phyloP scores from a whole-genome alignment of 1,140 invertebrate species.

The Stegodyphus dumicola region DNA sequence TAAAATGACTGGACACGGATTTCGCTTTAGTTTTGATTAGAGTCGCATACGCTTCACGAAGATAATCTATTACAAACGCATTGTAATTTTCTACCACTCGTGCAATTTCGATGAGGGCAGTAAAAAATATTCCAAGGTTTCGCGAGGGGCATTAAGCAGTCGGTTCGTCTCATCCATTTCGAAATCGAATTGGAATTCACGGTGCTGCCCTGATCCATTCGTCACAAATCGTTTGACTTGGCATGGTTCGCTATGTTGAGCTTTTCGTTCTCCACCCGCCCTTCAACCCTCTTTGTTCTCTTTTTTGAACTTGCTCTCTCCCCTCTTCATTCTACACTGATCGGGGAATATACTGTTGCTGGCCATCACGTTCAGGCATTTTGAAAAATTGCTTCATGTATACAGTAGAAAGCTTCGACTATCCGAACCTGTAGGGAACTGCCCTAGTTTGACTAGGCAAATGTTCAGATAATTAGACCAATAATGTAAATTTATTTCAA shows the following conservation, averaged over 20 bases:
- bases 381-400: too few relatives aligned
- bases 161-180: slow-evolving; percentile 20
- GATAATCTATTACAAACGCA: slow-evolving; percentile 45
- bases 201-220: slow-evolving; percentile 3
- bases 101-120: slow-evolving; percentile 27
- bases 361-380: too few relatives aligned
- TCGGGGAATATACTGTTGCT: too few relatives aligned
- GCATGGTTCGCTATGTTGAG: background rate
- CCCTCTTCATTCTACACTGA: too few relatives aligned
- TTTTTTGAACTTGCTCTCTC: too few relatives aligned
- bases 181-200: slow-evolving; percentile 52
- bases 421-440: too few relatives aligned
- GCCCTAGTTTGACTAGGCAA: too few relatives aligned
- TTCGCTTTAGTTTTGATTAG: slow-evolving; percentile 47
- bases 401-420: too few relatives aligned
- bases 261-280: background rate
- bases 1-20: slow-evolving; percentile 25
- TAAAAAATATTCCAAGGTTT: slow-evolving; percentile 20
- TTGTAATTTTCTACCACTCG: slow-evolving; percentile 36
- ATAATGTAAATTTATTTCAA: too few relatives aligned
- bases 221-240: slow-evolving; percentile 54
- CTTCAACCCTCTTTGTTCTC: background rate
- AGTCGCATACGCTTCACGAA: slow-evolving; percentile 6
- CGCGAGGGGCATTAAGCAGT: slow-evolving; percentile 16
- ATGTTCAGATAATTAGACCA: too few relatives aligned